Evolutionary conservation across 2,888 invertebrate species (phyloP).

Genomic region (Phaedon cochleariae): DNA sequence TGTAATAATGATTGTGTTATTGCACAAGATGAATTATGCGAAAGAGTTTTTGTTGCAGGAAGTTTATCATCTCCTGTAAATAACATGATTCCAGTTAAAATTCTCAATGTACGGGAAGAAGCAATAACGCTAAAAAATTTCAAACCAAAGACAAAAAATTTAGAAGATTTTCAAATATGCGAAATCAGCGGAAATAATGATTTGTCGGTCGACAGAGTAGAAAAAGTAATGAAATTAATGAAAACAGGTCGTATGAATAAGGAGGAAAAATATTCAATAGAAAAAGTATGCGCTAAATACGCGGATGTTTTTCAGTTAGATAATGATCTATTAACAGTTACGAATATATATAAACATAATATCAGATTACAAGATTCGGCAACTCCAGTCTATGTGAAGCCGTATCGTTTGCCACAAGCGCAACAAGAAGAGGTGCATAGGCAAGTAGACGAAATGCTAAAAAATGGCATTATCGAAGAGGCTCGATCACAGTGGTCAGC

Average conservation of each 20-base stretch:
- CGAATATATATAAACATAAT: conserved; percentile 33
- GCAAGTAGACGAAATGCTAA: conserved; percentile 40
- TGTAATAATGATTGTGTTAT: too few species aligned
- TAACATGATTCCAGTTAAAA: neutral
- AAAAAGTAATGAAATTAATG: neutral
- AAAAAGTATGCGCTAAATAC: conserved; percentile 37
- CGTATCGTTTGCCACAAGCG: too few species aligned
- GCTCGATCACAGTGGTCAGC: conserved; percentile 38
- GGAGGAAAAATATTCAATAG: conserved; percentile 27
- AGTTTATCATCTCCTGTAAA: neutral
- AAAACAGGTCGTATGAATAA: neutral
- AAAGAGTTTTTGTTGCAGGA: neutral
- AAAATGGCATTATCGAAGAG: conserved; percentile 40
- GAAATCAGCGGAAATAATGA: neutral
- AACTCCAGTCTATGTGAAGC: too few species aligned
- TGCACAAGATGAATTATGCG: neutral
- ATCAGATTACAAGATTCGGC: too few species aligned
- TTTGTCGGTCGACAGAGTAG: neutral
- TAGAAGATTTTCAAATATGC: too few species aligned
- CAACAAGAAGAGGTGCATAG: conserved; percentile 30
- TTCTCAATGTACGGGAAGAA: neutral
- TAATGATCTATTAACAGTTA: conserved; percentile 36
- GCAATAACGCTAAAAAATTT: neutral
- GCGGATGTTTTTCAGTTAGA: conserved; percentile 38
- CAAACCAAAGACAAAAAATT: too few species aligned